Evolutionary conservation across 2,113 vertebrate genomes (phyloP).

Genomic region (Ophiodon elongatus): DNA sequence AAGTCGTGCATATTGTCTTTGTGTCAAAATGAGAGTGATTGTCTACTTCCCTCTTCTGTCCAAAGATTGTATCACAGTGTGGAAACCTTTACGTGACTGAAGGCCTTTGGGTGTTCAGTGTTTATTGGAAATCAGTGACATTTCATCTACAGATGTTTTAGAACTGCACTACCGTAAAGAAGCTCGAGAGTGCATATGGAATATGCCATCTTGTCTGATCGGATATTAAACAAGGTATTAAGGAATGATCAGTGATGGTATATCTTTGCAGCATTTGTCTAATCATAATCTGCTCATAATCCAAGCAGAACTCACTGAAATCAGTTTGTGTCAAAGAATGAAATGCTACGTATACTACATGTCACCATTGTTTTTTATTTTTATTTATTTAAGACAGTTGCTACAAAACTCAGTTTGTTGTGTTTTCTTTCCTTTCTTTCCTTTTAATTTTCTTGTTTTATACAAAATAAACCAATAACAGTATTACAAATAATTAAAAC

Average conservation of each 20-base stretch:
- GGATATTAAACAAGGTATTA: not conserved
- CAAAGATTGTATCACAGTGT: not conserved
- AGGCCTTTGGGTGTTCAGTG: not conserved
- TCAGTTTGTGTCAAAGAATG: not conserved
- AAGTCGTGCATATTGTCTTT: not conserved
- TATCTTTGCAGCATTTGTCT: not conserved
- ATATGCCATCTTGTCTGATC: not conserved
- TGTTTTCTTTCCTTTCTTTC: conserved; percentile 32
- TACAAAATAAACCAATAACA: conserved; percentile 79
- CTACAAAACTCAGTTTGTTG: conserved; percentile 48
- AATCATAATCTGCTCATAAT: not conserved
- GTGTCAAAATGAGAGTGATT: no score
- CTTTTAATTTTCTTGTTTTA: conserved; percentile 36
- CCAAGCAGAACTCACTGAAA: not conserved
- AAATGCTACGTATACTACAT: not conserved
- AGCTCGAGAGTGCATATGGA: not conserved
- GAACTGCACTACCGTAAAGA: not conserved
- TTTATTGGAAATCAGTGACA: not conserved
- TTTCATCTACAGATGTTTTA: not conserved
- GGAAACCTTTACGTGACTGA: not conserved
- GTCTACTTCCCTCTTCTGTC: conserved; percentile 9
- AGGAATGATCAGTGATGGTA: not conserved
- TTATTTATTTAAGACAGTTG: conserved; percentile 66
- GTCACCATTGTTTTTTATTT: conserved; percentile 29
- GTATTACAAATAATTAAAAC: conserved; percentile 76